These are phyloP conservation scores for Labeo calbasu DNA, from an alignment of 2,797 vertebrate genomes.

Conservation along the genomic window DNA sequence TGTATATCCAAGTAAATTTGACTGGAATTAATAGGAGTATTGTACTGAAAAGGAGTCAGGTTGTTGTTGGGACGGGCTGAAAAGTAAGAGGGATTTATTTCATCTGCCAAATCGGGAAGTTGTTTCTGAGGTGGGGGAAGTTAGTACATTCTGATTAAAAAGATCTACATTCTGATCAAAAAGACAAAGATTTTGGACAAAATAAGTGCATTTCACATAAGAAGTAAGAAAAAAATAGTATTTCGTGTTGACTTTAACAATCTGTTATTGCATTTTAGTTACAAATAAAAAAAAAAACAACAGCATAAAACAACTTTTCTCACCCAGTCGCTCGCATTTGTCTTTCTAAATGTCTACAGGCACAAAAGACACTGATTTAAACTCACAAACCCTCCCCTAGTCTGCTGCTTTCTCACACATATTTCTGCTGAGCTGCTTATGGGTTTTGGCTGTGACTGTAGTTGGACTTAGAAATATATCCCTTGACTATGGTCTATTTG, in stretches of 20 bases:
- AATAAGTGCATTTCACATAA: not conserved
- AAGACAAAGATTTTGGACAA: not conserved
- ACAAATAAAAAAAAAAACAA: constrained; percentile 73
- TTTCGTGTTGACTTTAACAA: constrained; percentile 8
- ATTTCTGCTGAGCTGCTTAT: constrained; percentile 35
- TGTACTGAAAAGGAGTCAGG: too few species aligned
- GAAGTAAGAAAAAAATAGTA: not conserved
- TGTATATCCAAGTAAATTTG: too few species aligned
- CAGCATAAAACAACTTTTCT: constrained; percentile 71
- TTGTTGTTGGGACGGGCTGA: too few species aligned
- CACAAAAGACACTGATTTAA: constrained; percentile 41
- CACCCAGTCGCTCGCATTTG: constrained; percentile 38
- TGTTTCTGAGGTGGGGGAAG: not conserved
- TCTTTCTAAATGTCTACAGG: constrained; percentile 42
- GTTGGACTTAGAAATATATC: constrained; percentile 7
- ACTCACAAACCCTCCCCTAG: constrained; percentile 7
- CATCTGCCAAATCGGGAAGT: not conserved
- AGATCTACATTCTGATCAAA: too few species aligned
- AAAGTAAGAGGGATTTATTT: too few species aligned
- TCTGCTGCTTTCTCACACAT: constrained; percentile 23
- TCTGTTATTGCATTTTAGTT: not conserved
- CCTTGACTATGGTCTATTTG: constrained; percentile 5
- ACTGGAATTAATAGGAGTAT: too few species aligned
- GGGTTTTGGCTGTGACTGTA: constrained; percentile 16
- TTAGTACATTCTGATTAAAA: not conserved